A percentile compares a stretch with the other conserved stretches of the same genome.
Evolutionary conservation across 2,113 vertebrate genomes (phyloP).

Genomic region (Stictonetta naevosa): DNA sequence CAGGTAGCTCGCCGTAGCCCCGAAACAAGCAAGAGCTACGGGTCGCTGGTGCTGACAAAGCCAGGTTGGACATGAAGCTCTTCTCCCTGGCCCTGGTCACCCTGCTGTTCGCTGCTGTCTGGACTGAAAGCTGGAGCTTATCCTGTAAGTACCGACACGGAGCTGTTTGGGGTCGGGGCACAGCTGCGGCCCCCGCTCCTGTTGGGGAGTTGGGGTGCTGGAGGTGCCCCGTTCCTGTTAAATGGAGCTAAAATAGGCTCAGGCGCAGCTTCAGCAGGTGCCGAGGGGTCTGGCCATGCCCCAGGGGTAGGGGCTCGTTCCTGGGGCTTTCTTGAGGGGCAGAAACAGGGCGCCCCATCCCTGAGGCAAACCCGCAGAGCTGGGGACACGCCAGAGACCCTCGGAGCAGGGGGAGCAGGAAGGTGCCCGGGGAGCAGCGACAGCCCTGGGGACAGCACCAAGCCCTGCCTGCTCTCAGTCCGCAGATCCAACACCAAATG

Average conservation of each 20-base stretch:
- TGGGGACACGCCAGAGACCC: rapidly evolving
- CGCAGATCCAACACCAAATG: rapidly evolving
- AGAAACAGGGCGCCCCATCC: rapidly evolving
- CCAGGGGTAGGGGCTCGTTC: not conserved
- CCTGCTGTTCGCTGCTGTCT: conserved; percentile 7
- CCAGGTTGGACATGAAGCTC: not conserved
- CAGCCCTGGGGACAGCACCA: not conserved
- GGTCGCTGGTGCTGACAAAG: not conserved
- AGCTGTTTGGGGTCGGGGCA: not conserved
- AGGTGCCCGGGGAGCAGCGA: not conserved
- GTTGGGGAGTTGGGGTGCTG: not conserved
- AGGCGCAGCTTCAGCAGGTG: not conserved
- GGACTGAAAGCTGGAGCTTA: not conserved
- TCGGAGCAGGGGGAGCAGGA: rapidly evolving
- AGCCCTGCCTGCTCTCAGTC: not conserved
- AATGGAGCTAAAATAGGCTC: not conserved
- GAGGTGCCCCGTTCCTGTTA: not conserved
- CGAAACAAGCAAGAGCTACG: not conserved
- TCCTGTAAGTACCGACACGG: not conserved
- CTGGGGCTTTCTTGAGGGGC: not conserved
- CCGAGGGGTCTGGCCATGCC: not conserved
- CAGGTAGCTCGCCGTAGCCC: not conserved
- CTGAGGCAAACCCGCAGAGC: not conserved
- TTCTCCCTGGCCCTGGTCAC: not conserved
- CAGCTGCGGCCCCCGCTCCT: not conserved